Evolutionary conservation across 2,797 vertebrate species (phyloP), one percentile per base, ranked within the genome.

Genomic region (Ptychadena robeensis): DNA sequence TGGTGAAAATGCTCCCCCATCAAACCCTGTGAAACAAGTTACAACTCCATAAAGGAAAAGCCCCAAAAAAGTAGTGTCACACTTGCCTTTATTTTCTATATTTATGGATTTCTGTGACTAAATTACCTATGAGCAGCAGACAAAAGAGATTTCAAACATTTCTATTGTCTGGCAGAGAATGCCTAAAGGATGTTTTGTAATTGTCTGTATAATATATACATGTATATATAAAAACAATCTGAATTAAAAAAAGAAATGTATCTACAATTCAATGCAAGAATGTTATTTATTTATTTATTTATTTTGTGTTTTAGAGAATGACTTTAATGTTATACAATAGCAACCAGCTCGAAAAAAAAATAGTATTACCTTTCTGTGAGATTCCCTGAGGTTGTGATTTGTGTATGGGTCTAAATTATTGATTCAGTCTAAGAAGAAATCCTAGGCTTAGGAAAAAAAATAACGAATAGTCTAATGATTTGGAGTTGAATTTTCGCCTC

Each of bases 191-290:
- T 30, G 40, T 38, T 81, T 68, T 4, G 8, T 65, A 48, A 10
- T 85, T 44, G 1, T 67, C 70, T 75, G 25, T 25, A 53, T 81
- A 80, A 87, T 77, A 85, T n/a, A n/a, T n/a, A n/a, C n/a, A n/a
- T n/a, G n/a, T n/a, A n/a, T n/a, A n/a, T n/a, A 32, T 53, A 27
- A 27, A 61, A n/a, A 61, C 27, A 72, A 65, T 32, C 0, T 0
- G n/a, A n/a, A n/a, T n/a, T n/a, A n/a, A n/a, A n/a, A 83, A 68
- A 85, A 57, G 9, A 86, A 15, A 15, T 72, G 44, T 14, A 85
- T 87, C 85, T 88, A 76, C 77, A 84, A 87, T 85, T 86, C 72
- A 87, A 88, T 86, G 86, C 81, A 38, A 22, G 70, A 6, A 69
- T 64, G n/a, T n/a, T n/a, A n/a, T n/a, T n/a, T n/a, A n/a, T n/a